Percentiles rank a stretch among this genome's conserved stretches.
Evolutionary conservation across 2,113 vertebrate genomes (phyloP).

Genomic region (Xiphophorus maculatus): DNA sequence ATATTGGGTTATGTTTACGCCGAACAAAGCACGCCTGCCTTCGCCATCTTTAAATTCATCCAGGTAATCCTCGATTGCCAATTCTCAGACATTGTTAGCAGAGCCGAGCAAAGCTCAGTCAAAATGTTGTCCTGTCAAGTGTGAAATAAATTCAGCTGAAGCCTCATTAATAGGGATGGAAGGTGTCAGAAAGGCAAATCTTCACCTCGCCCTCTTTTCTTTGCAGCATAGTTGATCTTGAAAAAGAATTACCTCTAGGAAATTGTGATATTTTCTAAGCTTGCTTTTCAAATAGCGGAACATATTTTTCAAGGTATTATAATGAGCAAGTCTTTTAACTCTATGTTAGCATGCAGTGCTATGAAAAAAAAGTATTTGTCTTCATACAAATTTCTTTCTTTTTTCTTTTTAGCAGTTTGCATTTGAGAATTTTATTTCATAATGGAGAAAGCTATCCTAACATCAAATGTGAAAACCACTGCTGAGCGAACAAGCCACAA

Average conservation of each 20-base stretch:
- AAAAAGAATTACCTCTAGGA: constrained; percentile 5
- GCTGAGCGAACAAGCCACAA: not conserved
- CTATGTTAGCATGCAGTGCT: not conserved
- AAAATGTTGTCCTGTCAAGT: constrained; percentile 34
- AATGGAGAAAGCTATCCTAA: too few species aligned
- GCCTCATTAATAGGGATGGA: constrained; percentile 28
- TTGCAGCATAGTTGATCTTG: constrained; percentile 2
- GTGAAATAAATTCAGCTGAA: constrained; percentile 58
- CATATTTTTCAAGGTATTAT: not conserved
- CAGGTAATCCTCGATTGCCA: constrained; percentile 84
- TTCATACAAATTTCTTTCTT: not conserved
- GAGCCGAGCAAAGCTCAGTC: constrained; percentile 36
- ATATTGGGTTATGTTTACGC: constrained; percentile 90
- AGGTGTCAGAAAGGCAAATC: constrained; percentile 9
- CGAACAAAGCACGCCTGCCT: constrained; percentile 92
- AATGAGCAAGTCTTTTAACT: not conserved
- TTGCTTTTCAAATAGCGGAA: not conserved
- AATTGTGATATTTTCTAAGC: not conserved
- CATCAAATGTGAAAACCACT: not conserved
- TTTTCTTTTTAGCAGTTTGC: not conserved
- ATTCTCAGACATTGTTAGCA: constrained; percentile 51
- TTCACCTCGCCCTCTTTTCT: constrained; percentile 5
- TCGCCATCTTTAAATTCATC: constrained; percentile 96
- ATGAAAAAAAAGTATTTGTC: too few species aligned
- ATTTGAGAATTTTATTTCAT: too few species aligned